phyloP scores from a whole-genome alignment of 2,797 vertebrate species.

The Austrolebias charrua region DNA sequence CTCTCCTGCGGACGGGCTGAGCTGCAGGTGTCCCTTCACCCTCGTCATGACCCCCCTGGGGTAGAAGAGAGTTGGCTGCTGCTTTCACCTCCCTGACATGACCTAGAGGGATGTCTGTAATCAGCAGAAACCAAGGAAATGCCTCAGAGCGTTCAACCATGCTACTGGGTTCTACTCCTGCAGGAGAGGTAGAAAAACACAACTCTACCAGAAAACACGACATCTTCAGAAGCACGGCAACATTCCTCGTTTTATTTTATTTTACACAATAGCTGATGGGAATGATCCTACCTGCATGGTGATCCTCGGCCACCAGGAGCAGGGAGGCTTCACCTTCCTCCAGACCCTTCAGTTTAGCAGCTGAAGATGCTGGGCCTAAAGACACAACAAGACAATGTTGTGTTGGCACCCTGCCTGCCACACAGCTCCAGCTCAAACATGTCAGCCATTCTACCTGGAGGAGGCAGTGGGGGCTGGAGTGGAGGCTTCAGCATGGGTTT shows the following conservation, averaged over 20 bases:
- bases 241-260: not conserved
- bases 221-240: too few species aligned
- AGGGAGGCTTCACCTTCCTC: conserved; percentile 25
- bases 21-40: conserved; percentile 34
- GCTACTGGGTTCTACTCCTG: too few species aligned
- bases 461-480: conserved; percentile 50
- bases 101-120: conserved; percentile 81
- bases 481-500: conserved; percentile 87
- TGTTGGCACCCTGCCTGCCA: not conserved
- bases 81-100: conserved; percentile 79
- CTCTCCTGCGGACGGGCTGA: conserved; percentile 76
- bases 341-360: conserved; percentile 30
- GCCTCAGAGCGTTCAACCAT: not conserved
- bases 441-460: conserved; percentile 55
- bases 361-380: conserved; percentile 39
- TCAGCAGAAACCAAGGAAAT: not conserved
- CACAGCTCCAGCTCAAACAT: not conserved
- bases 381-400: conserved; percentile 2
- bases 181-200: too few species aligned
- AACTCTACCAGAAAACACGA: not conserved
- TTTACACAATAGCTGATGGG: not conserved
- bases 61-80: conserved; percentile 35
- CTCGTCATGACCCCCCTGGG: conserved; percentile 49
- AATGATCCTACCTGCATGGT: conserved; percentile 50
- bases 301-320: conserved; percentile 46